Conservation (phyloP, 2,888 invertebrate genomes). For the Miltochrista miniata region DNA sequence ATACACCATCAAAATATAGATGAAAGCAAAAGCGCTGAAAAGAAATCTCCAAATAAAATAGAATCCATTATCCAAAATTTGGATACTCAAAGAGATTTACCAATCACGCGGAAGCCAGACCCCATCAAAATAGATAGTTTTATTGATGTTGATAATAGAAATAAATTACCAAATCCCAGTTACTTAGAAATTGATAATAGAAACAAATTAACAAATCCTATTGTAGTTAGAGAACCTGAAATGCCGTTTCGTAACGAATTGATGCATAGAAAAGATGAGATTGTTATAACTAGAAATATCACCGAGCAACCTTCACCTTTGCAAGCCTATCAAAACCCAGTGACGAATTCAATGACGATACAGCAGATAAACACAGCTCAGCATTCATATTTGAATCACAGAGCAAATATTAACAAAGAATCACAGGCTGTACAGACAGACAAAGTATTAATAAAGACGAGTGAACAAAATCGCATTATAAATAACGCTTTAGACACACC, state of each 20-base stretch:
- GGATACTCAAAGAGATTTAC: conserved; percentile 64
- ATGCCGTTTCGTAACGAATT: conserved; percentile 66
- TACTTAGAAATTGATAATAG: conserved; percentile 61
- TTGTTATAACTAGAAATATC: conserved; percentile 67
- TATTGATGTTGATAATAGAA: conserved; percentile 60
- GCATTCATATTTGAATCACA: conserved; percentile 65
- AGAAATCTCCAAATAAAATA: conserved; percentile 71
- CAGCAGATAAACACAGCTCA: conserved; percentile 71
- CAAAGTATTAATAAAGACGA: conserved; percentile 61
- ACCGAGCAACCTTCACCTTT: conserved; percentile 66
- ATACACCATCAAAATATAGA: conserved; percentile 73
- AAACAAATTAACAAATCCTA: conserved; percentile 55
- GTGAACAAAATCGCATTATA: conserved; percentile 58
- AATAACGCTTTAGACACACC: conserved; percentile 61
- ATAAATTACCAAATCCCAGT: conserved; percentile 54
- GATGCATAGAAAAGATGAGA: conserved; percentile 68
- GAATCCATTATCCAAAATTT: conserved; percentile 69
- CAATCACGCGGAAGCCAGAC: conserved; percentile 61
- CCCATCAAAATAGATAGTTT: conserved; percentile 64
- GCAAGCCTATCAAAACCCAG: conserved; percentile 63
- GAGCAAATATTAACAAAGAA: conserved; percentile 65
- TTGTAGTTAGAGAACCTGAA: conserved; percentile 64
- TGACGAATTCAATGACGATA: conserved; percentile 73
- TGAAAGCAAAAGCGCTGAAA: conserved; percentile 60
- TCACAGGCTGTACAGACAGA: conserved; percentile 73